Percentiles rank a stretch among this genome's conserved stretches.
Evolutionary conservation across 2,888 invertebrate genomes (phyloP).

Genomic region (Pseudococcus longispinus): DNA sequence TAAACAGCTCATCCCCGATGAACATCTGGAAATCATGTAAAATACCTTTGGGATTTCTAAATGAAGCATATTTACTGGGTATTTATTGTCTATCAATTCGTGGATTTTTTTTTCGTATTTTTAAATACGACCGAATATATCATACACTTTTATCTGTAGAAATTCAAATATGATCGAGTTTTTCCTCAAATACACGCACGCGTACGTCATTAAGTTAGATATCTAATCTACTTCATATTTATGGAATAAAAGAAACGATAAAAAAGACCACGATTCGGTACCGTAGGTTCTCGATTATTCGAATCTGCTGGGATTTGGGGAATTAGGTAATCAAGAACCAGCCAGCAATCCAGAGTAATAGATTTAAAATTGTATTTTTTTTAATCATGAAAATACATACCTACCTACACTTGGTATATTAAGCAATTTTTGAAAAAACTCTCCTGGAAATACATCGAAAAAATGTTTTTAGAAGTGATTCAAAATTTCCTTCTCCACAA

Average conservation of each 20-base stretch:
- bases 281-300: not conserved
- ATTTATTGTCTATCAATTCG: not conserved
- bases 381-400: no score
- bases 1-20: not conserved
- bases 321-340: not conserved
- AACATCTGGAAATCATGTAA: slow-evolving; percentile 29
- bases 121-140: not conserved
- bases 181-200: not conserved
- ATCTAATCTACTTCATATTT: not conserved
- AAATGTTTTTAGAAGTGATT: no score
- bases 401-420: no score
- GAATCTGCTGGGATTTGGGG: not conserved
- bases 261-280: not conserved
- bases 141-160: not conserved
- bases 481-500: no score
- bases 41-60: slow-evolving; percentile 21
- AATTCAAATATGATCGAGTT: not conserved
- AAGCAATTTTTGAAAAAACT: no score
- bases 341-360: no score
- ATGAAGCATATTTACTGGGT: not conserved
- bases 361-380: no score
- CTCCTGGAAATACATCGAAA: no score
- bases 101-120: not conserved
- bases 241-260: not conserved
- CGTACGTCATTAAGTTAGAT: not conserved